phyloP scores from a whole-genome alignment of 2,888 invertebrate genomes.

The Marasmarcha lunaedactyla region DNA sequence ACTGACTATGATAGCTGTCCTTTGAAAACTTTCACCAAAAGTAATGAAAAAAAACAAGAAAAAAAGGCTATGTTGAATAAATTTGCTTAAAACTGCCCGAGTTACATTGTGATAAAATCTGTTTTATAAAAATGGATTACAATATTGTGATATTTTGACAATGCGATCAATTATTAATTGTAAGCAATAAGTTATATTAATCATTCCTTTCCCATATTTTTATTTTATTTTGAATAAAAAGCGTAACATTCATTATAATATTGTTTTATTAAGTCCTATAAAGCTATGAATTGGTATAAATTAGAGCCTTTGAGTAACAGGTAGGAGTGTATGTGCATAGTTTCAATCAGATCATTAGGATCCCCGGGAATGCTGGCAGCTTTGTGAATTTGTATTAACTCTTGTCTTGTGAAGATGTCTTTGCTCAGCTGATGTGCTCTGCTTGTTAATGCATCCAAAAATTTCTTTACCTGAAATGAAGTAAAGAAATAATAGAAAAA shows the following conservation, averaged over 20 bases:
- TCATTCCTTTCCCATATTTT: too few relatives aligned
- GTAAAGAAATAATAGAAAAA: constrained; percentile 3
- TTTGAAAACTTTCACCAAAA: constrained; percentile 8
- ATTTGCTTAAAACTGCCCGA: too few relatives aligned
- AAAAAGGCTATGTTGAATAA: constrained; percentile 4
- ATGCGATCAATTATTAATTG: too few relatives aligned
- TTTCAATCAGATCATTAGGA: constrained; percentile 77
- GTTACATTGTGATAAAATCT: too few relatives aligned
- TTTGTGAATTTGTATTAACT: constrained; percentile 80
- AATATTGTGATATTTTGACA: too few relatives aligned
- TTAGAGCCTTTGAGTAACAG: constrained; percentile 84
- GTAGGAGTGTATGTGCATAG: constrained; percentile 87
- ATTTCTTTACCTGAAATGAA: constrained; percentile 74
- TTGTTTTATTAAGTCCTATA: constrained; percentile 22
- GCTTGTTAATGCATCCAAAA: constrained; percentile 76
- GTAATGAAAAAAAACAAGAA: constrained; percentile 1
- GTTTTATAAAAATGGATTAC: too few relatives aligned
- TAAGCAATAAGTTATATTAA: too few relatives aligned
- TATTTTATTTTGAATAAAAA: too few relatives aligned
- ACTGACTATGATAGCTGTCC: constrained; percentile 19
- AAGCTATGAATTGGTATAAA: constrained; percentile 72
- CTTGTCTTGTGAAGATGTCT: constrained; percentile 79
- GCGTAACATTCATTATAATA: neutral
- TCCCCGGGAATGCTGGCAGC: constrained; percentile 75
- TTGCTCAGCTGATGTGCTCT: constrained; percentile 75